Evolutionary conservation across 2,888 invertebrate species (phyloP).

Genomic region (Zeuzera pyrina): DNA sequence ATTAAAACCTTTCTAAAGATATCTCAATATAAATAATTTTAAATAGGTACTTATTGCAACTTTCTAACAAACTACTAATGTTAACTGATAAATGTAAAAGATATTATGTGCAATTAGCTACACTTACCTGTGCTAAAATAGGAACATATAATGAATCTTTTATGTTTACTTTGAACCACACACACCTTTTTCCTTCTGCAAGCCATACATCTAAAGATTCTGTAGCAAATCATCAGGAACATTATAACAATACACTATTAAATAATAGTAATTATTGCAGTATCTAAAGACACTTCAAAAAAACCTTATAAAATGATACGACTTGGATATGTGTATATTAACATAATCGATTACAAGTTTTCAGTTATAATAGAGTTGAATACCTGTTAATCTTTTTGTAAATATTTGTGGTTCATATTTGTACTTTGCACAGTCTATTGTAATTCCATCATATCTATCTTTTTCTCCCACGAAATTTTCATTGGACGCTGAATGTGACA

Average conservation of each 20-base stretch:
- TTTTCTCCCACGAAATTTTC: slow-evolving; percentile 30
- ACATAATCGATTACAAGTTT: neutral
- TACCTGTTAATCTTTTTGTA: slow-evolving; percentile 36
- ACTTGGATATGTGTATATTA: no score
- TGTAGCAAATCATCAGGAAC: slow-evolving; percentile 37
- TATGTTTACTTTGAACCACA: slow-evolving; percentile 87
- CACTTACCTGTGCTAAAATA: slow-evolving; percentile 76
- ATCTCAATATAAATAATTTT: slow-evolving; percentile 12
- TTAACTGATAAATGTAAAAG: slow-evolving; percentile 5
- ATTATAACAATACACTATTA: slow-evolving; percentile 2
- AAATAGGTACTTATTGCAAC: no score
- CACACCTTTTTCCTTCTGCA: slow-evolving; percentile 75
- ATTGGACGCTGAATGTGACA: slow-evolving; percentile 11
- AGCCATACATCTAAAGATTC: slow-evolving; percentile 81
- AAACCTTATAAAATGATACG: no score
- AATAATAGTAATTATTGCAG: no score
- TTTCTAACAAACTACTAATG: neutral
- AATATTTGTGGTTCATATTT: slow-evolving; percentile 28
- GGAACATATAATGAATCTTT: slow-evolving; percentile 81
- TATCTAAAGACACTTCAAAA: no score
- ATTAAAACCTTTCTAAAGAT: slow-evolving; percentile 83
- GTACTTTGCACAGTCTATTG: slow-evolving; percentile 36
- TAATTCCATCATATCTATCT: slow-evolving; percentile 49
- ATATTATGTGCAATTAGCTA: slow-evolving; percentile 1
- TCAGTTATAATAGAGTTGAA: slow-evolving; percentile 6